These are phyloP conservation scores for Eudyptes chrysolophus DNA, from an alignment of 2,113 vertebrate species.

Conservation along the genomic window DNA sequence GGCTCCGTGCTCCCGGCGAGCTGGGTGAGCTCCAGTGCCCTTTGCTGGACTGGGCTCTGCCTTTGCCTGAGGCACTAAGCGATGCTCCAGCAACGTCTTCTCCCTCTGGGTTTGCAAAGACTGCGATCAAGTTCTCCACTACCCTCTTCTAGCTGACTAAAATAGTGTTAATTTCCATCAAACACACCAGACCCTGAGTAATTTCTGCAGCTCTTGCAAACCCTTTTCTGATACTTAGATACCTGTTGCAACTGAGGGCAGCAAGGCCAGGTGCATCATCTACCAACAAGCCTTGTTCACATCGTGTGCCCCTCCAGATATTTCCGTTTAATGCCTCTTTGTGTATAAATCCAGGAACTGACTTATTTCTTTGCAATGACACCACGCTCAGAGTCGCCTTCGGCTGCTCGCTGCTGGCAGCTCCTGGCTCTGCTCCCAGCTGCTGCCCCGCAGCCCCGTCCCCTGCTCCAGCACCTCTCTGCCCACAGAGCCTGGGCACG, in stretches of 20 bases:
- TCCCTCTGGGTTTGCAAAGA: not conserved
- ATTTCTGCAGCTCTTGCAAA: not conserved
- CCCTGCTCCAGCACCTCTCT: not conserved
- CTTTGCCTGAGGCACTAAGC: not conserved
- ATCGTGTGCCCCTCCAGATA: not conserved
- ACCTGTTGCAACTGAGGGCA: not conserved
- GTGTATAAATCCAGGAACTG: too few species aligned
- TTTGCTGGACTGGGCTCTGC: not conserved
- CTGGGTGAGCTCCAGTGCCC: not conserved
- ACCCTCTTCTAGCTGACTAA: not conserved
- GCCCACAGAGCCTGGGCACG: fast-evolving
- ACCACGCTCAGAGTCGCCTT: not conserved
- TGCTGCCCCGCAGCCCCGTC: not conserved
- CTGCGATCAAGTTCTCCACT: not conserved
- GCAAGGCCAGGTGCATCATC: not conserved
- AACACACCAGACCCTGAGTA: not conserved
- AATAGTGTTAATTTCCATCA: too few species aligned
- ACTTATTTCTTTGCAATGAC: not conserved
- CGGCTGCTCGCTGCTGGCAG: not conserved
- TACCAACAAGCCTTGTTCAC: not conserved
- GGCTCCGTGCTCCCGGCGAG: fast-evolving
- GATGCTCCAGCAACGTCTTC: not conserved
- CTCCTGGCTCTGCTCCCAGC: not conserved
- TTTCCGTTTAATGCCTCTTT: not conserved
- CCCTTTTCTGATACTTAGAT: too few species aligned